phyloP scores from a whole-genome alignment of 2,113 vertebrate genomes.

The Rhabdomys dilectus region DNA sequence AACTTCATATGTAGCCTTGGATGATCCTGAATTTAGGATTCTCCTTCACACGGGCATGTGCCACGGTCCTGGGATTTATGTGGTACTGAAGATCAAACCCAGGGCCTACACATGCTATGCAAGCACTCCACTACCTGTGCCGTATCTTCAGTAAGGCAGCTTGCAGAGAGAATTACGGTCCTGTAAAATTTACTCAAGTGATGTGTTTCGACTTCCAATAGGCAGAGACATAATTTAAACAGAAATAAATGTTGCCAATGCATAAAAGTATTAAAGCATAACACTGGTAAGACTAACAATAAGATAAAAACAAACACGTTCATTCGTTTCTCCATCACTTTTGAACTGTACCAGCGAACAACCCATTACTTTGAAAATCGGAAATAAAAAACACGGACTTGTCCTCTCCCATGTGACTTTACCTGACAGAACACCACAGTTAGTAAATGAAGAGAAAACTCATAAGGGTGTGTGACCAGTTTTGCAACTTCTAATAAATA shows the following conservation, averaged over 20 bases:
- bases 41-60: not conserved
- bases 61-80: not conserved
- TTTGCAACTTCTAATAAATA: not conserved
- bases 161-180: not conserved
- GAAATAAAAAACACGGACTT: not conserved
- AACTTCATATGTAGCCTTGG: not conserved
- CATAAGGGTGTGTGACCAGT: not conserved
- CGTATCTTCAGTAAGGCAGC: not conserved
- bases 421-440: not conserved
- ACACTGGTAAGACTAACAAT: not conserved
- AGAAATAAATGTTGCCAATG: not conserved
- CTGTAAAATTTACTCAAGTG: not conserved
- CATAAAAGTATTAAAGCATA: not conserved
- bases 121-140: not conserved
- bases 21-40: not conserved
- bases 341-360: not conserved
- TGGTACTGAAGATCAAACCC: not conserved
- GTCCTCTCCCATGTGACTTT: not conserved
- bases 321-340: not conserved
- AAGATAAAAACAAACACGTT: not conserved
- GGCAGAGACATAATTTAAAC: not conserved
- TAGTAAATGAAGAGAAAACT: not conserved
- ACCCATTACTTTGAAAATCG: not conserved
- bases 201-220: not conserved
- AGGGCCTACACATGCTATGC: not conserved